phyloP scores from a whole-genome alignment of 2,113 vertebrate genomes.

The Coracopsis vasa region DNA sequence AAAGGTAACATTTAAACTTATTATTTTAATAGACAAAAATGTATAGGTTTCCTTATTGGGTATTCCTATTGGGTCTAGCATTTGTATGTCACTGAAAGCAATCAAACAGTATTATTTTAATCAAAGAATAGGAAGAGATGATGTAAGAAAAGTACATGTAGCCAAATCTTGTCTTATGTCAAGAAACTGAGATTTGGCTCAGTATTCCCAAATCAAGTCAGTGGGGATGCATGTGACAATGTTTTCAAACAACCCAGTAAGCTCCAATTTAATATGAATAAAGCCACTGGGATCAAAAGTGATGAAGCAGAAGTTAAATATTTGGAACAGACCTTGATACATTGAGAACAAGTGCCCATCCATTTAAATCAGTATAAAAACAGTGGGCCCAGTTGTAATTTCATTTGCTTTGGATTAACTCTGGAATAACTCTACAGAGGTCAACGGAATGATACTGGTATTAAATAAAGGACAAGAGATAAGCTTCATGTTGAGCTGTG shows the following conservation, averaged over 20 bases:
- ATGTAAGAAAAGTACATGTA: not conserved
- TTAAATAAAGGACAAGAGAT: not conserved
- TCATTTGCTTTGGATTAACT: not conserved
- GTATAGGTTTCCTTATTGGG: not conserved
- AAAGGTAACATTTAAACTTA: not conserved
- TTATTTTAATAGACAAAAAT: not conserved
- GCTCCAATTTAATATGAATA: not conserved
- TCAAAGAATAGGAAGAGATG: not conserved
- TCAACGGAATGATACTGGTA: not conserved
- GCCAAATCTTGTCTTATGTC: not conserved
- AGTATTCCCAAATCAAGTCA: not conserved
- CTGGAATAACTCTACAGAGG: not conserved
- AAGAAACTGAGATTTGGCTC: not conserved
- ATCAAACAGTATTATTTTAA: not conserved
- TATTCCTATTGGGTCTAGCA: not conserved
- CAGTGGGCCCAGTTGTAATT: not conserved
- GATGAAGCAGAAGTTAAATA: not conserved
- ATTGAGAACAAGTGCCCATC: not conserved
- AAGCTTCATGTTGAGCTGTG: not conserved
- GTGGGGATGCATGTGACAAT: not conserved
- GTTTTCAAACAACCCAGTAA: not conserved
- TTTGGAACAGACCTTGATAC: not conserved
- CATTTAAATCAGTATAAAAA: not conserved
- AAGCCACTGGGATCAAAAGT: not conserved
- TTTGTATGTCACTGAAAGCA: not conserved